Percentiles rank a stretch among this genome's conserved stretches.
These are phyloP conservation scores for Macropus fuliginosus DNA, from an alignment of 2,797 vertebrate genomes.

Conservation along the genomic window DNA sequence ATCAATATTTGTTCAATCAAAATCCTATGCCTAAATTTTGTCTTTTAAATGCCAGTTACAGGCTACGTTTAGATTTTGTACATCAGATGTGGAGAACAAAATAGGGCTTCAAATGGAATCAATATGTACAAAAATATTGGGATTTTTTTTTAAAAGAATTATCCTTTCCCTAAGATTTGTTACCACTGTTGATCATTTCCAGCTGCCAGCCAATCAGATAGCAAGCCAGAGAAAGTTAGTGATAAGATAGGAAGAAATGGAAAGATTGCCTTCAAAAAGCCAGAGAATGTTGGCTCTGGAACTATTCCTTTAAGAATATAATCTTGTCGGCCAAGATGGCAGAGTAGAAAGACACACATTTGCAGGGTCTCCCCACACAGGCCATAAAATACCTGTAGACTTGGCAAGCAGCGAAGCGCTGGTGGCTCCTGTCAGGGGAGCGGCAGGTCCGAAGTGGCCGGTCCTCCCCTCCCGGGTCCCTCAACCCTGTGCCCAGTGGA, in stretches of 20 bases:
- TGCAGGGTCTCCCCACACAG: no score
- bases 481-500: slow-evolving; percentile 24
- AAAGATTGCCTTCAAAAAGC: neutral
- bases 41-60: neutral
- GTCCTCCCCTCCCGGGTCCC: slow-evolving; percentile 46
- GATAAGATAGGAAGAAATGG: neutral
- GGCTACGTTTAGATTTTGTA: neutral
- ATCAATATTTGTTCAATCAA: neutral
- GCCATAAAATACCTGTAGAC: slow-evolving; percentile 81
- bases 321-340: neutral
- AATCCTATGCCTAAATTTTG: neutral
- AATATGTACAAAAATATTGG: neutral
- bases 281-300: neutral
- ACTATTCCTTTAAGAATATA: neutral
- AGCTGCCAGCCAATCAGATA: neutral
- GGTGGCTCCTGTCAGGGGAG: slow-evolving; percentile 67
- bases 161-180: neutral
- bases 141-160: neutral
- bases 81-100: neutral
- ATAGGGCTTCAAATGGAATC: neutral
- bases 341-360: no score
- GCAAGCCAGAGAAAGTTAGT: neutral
- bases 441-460: slow-evolving; percentile 50
- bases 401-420: slow-evolving; percentile 82
- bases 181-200: neutral